Conservation (phyloP, 2,113 vertebrate species). For the Hippocampus comes region DNA sequence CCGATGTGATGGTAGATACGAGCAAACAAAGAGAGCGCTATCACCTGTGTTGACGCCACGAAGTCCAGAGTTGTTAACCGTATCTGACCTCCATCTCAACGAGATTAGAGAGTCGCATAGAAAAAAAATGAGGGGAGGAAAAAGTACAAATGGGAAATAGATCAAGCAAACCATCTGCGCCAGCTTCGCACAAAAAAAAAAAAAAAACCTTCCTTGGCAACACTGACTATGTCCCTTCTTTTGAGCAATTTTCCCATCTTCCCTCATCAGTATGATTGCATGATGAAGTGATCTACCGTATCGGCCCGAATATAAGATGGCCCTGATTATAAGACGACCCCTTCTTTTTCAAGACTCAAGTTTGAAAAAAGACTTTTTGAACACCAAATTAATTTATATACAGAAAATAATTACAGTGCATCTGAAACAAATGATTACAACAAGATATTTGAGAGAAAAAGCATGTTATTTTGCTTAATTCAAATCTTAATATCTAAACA, state of each 20-base stretch:
- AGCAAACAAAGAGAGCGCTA: constrained; percentile 64
- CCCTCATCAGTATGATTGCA: constrained; percentile 4
- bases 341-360: too few species aligned
- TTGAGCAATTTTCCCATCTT: constrained; percentile 19
- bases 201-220: constrained; percentile 60
- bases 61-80: constrained; percentile 75
- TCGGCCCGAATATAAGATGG: too few species aligned
- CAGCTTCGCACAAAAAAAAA: constrained; percentile 13
- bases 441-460: too few species aligned
- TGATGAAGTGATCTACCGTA: too few species aligned
- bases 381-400: too few species aligned
- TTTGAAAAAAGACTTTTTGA: too few species aligned
- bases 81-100: constrained; percentile 69
- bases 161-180: constrained; percentile 62
- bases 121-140: constrained; percentile 13
- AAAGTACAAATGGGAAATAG: constrained; percentile 54
- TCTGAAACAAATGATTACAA: too few species aligned
- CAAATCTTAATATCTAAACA: too few species aligned
- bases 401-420: too few species aligned
- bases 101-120: constrained; percentile 47
- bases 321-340: too few species aligned
- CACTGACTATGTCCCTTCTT: constrained; percentile 22
- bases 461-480: too few species aligned
- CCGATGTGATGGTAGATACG: constrained; percentile 59
- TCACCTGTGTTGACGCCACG: constrained; percentile 74